Conservation (phyloP, 2,797 vertebrate species). For the Myripristis jacobus region DNA sequence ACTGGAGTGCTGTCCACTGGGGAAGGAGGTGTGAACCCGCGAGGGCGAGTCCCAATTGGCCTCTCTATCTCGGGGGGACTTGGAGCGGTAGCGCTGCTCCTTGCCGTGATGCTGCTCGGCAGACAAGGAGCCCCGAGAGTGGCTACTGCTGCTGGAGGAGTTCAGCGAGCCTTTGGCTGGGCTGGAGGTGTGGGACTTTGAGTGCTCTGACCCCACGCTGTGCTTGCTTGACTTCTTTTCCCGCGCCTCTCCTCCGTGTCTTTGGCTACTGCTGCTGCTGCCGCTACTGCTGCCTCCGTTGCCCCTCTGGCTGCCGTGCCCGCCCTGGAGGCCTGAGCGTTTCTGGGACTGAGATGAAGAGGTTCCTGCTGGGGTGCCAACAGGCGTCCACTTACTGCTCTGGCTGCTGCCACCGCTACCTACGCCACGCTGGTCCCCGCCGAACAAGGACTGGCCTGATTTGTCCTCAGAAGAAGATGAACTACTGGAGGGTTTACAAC, state of each 20-base stretch:
- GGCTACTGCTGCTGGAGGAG: slow-evolving; percentile 81
- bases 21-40: slow-evolving; percentile 90
- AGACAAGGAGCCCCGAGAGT: slow-evolving; percentile 88
- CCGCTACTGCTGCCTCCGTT: slow-evolving; percentile 74
- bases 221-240: slow-evolving; percentile 95
- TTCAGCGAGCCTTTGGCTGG: slow-evolving; percentile 90
- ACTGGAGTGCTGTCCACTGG: slow-evolving; percentile 91
- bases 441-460: slow-evolving; percentile 87
- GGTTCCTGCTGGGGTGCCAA: slow-evolving; percentile 90
- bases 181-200: slow-evolving; percentile 92
- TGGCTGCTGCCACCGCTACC: slow-evolving; percentile 87
- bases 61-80: slow-evolving; percentile 94
- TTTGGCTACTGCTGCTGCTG: slow-evolving; percentile 84
- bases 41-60: slow-evolving; percentile 98
- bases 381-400: slow-evolving; percentile 98
- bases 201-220: slow-evolving; percentile 89
- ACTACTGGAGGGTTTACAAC: slow-evolving; percentile 88
- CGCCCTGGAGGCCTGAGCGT: slow-evolving; percentile 87
- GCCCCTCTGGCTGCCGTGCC: slow-evolving; percentile 85
- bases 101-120: slow-evolving; percentile 94
- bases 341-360: slow-evolving; percentile 90
- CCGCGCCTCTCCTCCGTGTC: slow-evolving; percentile 89
- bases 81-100: slow-evolving; percentile 93
- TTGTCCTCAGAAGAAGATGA: slow-evolving; percentile 93
- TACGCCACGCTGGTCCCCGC: slow-evolving; percentile 87